Base-by-base conservation (phyloP, 2,797 vertebrate species). In the Melanotaenia trifasciata region DNA sequence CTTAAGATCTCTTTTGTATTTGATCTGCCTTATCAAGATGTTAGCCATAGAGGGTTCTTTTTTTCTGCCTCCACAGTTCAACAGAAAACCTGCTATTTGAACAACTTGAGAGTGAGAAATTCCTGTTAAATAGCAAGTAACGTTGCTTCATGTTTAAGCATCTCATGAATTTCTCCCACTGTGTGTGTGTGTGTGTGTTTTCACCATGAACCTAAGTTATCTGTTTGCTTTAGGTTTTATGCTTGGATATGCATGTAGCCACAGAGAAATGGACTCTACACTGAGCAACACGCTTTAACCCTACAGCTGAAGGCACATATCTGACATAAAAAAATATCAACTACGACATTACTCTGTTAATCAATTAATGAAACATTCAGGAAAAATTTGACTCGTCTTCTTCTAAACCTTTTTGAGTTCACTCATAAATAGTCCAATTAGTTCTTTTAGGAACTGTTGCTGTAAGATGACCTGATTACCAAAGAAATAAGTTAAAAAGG, bases 221-320 rank as follows among this genome's bases (percentile, higher is more conserved):
- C 71, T 81, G 74, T 74, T 84, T 78, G 67, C 56, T 58, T 78
- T 76, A 64, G 69, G 78, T 87, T 86, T 85, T 68, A 84, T 64
- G 79, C 80, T 85, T 16, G 70, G 67, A 77, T 60, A 68, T 78
- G 80, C 62, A 16, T 81, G 71, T 30, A 81, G 67, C 76, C 72
- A 70, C 76, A 1, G 33, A 74, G 65, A 76, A 73, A 36, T 47
- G 35, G 43, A 58, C 16, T 45, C 60, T 45, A 54, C 47, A 61
- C 61, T 58, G 58, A 69, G 62, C 57, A 28, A 57, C 26, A 1
- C 38, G 67, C 50, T 65, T 72, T 45, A 68, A 76, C 36, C 60
- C 58, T 61, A 32, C 43, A 54, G 65, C 60, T 56, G 47, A 74
- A 76, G 58, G 78, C 68, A 76, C 3, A 40, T 64, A 51, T 10